Conservation (phyloP, 2,888 invertebrate species). For the Drosophila greeni region DNA sequence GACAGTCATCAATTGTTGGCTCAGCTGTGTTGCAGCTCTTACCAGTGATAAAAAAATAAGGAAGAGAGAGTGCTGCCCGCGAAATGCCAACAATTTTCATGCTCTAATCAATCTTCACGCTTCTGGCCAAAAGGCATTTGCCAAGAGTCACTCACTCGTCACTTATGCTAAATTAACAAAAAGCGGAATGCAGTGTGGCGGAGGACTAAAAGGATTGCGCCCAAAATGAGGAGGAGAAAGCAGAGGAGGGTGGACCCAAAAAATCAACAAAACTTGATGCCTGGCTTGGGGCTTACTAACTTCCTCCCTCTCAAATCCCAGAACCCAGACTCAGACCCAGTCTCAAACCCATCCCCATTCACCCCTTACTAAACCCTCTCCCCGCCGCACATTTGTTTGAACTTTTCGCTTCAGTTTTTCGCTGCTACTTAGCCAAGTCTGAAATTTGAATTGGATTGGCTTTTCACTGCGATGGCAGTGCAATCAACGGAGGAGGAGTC, state of each 20-base stretch:
- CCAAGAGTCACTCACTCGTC: slow-evolving; percentile 72
- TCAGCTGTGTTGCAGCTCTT: slow-evolving; percentile 13
- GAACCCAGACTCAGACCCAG: not conserved
- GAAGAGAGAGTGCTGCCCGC: slow-evolving; percentile 23
- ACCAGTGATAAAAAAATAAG: slow-evolving; percentile 27
- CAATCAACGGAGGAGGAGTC: slow-evolving; percentile 18
- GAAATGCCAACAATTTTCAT: slow-evolving; percentile 65
- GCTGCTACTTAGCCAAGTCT: slow-evolving; percentile 53
- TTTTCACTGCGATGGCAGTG: slow-evolving; percentile 31
- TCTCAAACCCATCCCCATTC: not conserved
- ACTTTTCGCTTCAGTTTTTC: slow-evolving; percentile 48
- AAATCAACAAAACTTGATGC: slow-evolving; percentile 64
- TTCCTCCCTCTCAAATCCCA: not conserved
- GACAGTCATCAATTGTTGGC: slow-evolving; percentile 46
- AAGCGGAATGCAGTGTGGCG: slow-evolving; percentile 17
- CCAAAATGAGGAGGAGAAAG: not conserved
- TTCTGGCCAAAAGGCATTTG: slow-evolving; percentile 58
- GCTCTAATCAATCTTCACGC: slow-evolving; percentile 71
- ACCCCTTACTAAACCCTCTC: not conserved
- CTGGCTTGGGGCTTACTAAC: slow-evolving; percentile 14
- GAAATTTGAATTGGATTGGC: slow-evolving; percentile 65
- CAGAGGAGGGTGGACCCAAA: slow-evolving; percentile 38
- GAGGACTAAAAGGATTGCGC: slow-evolving; percentile 26
- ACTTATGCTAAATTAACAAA: slow-evolving; percentile 72
- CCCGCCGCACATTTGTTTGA: slow-evolving; percentile 60